Evolutionary conservation across 2,888 invertebrate species (phyloP).

Genomic region (Tenthredo distinguenda): DNA sequence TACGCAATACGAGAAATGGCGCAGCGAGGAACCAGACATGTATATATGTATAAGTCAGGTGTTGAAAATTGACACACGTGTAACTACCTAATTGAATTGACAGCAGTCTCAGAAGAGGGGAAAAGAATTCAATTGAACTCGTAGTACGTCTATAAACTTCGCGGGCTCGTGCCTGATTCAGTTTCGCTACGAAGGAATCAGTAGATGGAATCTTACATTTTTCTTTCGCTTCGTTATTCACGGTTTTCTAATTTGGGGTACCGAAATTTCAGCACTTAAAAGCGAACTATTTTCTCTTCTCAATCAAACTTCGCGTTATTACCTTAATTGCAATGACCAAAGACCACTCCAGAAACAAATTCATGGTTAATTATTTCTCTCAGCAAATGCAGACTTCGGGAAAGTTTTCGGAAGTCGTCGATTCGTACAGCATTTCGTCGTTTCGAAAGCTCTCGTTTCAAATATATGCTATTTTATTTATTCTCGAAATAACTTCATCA

Average conservation of each 20-base stretch:
- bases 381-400: background rate
- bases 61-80: background rate
- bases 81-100: background rate
- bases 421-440: background rate
- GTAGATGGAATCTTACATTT: background rate
- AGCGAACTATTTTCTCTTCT: background rate
- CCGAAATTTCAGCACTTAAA: background rate
- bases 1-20: slow-evolving; percentile 8
- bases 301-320: slow-evolving; percentile 7
- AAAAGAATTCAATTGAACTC: background rate
- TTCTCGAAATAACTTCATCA: background rate
- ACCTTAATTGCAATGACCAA: background rate
- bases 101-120: background rate
- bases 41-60: background rate
- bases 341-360: background rate
- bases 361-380: background rate
- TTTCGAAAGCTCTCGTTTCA: background rate
- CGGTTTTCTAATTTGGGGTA: background rate
- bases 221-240: background rate
- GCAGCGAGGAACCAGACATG: background rate
- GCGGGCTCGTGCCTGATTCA: background rate
- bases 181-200: background rate
- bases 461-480: background rate
- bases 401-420: background rate
- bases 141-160: background rate